These are phyloP conservation scores for Trinorchestia longiramus DNA, from an alignment of 1,140 invertebrate genomes.

Conservation along the genomic window DNA sequence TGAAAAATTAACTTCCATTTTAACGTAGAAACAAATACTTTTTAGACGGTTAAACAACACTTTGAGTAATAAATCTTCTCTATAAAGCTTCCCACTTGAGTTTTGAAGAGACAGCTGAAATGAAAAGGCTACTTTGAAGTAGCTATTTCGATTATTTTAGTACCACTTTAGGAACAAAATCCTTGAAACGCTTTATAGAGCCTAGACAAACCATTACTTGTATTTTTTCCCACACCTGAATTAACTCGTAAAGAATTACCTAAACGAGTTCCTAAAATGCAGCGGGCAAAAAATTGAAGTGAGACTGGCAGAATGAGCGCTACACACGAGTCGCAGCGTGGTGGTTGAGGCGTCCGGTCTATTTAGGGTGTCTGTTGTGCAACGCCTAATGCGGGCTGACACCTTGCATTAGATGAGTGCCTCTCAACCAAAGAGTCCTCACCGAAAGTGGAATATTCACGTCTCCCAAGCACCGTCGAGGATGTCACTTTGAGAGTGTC, in stretches of 20 bases:
- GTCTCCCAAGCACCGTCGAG: not conserved
- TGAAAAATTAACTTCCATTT: not conserved
- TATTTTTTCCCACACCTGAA: not conserved
- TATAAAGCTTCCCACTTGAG: not conserved
- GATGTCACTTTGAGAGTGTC: not conserved
- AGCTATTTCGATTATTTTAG: not conserved
- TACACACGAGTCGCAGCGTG: not conserved
- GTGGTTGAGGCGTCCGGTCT: not conserved
- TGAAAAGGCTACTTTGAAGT: no score
- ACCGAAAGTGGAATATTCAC: not conserved
- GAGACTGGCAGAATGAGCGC: not conserved
- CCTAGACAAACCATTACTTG: not conserved
- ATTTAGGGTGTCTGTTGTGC: not conserved
- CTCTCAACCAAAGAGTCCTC: not conserved
- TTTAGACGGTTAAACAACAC: not conserved
- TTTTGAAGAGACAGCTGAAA: not conserved
- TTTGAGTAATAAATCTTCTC: not conserved
- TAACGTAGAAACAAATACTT: not conserved
- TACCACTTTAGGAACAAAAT: not conserved
- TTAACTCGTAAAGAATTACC: not conserved
- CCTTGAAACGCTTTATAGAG: not conserved
- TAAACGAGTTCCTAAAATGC: not conserved
- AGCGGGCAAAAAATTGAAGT: not conserved
- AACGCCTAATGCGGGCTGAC: not conserved
- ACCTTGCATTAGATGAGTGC: not conserved